Percentiles rank a stretch among this genome's conserved stretches.
Evolutionary conservation across 2,113 vertebrate genomes (phyloP).

Genomic region (Danio rerio): GRCz12tu NC_133184.1:5886501-5887000

Average conservation of each 20-base stretch:
- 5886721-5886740: not conserved
- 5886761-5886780: not conserved
- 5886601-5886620: too few species aligned
- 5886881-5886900: not conserved
- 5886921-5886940: not conserved
- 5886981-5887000: not conserved
- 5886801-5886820: not conserved
- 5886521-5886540: too few species aligned
- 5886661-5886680: too few species aligned
- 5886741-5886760: not conserved
- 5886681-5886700: too few species aligned
- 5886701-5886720: not conserved
- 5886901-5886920: not conserved
- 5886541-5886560: too few species aligned
- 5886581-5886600: too few species aligned
- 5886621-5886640: too few species aligned
- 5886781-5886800: not conserved
- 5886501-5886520: too few species aligned
- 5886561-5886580: too few species aligned
- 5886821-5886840: not conserved
- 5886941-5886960: constrained; percentile 6
- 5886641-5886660: too few species aligned
- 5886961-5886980: not conserved
- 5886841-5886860: not conserved
- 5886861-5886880: not conserved